phyloP scores from a whole-genome alignment of 2,797 vertebrate genomes.

The Anguilla megastoma region DNA sequence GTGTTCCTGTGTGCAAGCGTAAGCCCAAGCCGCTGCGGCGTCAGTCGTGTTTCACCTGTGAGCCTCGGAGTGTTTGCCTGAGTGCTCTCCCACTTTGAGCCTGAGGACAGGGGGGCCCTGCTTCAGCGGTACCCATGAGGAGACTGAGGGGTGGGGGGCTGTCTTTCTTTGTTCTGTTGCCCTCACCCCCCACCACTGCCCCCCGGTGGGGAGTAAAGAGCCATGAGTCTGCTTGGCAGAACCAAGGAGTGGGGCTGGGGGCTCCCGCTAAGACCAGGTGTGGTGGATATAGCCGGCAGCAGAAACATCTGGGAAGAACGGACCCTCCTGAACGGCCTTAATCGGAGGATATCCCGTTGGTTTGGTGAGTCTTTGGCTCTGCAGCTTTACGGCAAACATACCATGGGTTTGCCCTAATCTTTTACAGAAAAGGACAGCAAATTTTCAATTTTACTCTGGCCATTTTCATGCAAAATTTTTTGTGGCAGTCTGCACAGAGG shows the following conservation, averaged over 20 bases:
- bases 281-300: slow-evolving; percentile 44
- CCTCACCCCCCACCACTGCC: neutral
- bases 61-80: neutral
- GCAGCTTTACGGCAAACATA: slow-evolving; percentile 27
- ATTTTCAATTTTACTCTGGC: slow-evolving; percentile 49
- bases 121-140: neutral
- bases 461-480: slow-evolving; percentile 55
- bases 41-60: slow-evolving; percentile 26
- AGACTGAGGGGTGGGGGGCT: neutral
- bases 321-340: slow-evolving; percentile 42
- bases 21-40: neutral
- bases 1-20: slow-evolving; percentile 19
- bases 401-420: slow-evolving; percentile 48
- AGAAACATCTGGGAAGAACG: slow-evolving; percentile 45
- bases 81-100: neutral
- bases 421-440: slow-evolving; percentile 30
- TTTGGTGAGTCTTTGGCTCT: slow-evolving; percentile 50
- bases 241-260: slow-evolving; percentile 53
- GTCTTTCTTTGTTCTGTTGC: neutral
- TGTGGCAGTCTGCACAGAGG: slow-evolving; percentile 29
- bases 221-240: slow-evolving; percentile 17
- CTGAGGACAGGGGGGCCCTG: neutral
- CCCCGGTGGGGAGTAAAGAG: slow-evolving; percentile 34
- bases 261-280: slow-evolving; percentile 26
- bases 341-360: slow-evolving; percentile 48